Percentiles rank a stretch among this genome's conserved stretches.
These are phyloP conservation scores for Myripristis murdjan DNA, from an alignment of 2,797 vertebrate species.

Conservation along the genomic window DNA sequence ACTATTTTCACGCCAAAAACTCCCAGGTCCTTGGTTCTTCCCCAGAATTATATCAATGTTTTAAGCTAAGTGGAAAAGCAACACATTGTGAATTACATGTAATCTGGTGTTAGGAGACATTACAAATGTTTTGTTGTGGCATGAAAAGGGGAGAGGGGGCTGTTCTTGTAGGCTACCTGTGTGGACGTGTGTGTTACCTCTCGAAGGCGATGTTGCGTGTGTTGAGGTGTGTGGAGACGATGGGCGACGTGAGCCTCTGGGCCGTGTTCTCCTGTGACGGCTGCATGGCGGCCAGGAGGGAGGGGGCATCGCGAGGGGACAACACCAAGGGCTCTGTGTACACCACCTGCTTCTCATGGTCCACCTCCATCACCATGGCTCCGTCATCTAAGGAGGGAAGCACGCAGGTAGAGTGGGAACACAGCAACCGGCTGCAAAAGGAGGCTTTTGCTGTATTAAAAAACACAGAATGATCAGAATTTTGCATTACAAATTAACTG, in stretches of 20 bases:
- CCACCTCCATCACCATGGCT: constrained; percentile 97
- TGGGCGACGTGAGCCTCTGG: constrained; percentile 93
- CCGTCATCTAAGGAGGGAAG: constrained; percentile 86
- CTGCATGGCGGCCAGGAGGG: constrained; percentile 94
- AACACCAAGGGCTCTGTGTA: constrained; percentile 93
- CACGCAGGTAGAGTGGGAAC: background rate
- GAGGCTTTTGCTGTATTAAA: background rate
- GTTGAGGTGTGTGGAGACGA: constrained; percentile 96
- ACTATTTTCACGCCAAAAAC: too few species aligned
- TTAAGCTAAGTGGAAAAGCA: too few species aligned
- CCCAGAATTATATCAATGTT: too few species aligned
- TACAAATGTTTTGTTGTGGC: background rate
- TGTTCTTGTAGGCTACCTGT: background rate
- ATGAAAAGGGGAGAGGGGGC: background rate
- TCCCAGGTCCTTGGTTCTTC: too few species aligned
- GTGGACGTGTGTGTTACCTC: constrained; percentile 81
- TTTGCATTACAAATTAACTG: too few species aligned
- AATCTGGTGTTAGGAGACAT: background rate
- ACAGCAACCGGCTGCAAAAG: background rate
- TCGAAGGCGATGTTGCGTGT: constrained; percentile 96
- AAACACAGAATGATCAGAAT: background rate
- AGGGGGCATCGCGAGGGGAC: constrained; percentile 90
- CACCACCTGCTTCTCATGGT: constrained; percentile 97
- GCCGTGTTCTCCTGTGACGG: constrained; percentile 95
- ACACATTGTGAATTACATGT: too few species aligned